A percentile compares a stretch with the other conserved stretches of the same genome.
These are phyloP conservation scores for Ibidorhyncha struthersii DNA, from an alignment of 2,113 vertebrate genomes.

Conservation along the genomic window DNA sequence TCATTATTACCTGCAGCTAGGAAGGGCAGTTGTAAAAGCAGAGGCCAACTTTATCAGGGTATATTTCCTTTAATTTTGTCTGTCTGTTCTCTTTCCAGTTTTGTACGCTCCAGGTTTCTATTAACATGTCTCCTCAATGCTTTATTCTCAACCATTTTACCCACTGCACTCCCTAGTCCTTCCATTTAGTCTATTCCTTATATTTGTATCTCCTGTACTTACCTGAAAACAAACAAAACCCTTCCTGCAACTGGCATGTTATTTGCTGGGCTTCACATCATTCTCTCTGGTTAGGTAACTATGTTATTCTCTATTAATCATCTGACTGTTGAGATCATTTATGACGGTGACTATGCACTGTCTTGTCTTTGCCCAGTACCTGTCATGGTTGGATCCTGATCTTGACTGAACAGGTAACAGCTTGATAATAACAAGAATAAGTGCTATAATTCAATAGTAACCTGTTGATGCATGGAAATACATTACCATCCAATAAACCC, in stretches of 20 bases:
- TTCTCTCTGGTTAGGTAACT: background rate
- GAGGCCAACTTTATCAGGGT: background rate
- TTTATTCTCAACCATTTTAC: background rate
- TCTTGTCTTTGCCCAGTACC: background rate
- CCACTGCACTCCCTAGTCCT: background rate
- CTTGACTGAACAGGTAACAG: background rate
- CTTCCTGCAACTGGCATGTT: background rate
- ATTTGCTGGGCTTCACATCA: background rate
- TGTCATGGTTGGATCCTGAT: background rate
- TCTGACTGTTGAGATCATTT: background rate
- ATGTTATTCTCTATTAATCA: background rate
- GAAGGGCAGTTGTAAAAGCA: background rate
- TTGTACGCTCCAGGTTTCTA: background rate
- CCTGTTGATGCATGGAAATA: background rate
- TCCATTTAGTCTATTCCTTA: background rate
- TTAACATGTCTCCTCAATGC: background rate
- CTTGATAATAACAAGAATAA: background rate
- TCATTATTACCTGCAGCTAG: background rate
- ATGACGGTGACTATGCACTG: background rate
- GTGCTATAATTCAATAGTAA: background rate
- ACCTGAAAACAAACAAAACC: background rate
- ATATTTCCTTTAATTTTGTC: background rate
- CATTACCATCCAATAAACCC: background rate
- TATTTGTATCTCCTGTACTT: background rate
- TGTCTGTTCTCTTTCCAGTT: background rate